Evolutionary conservation across 2,888 invertebrate genomes (phyloP), one percentile per base, ranked within the genome.

Genomic region (Synanthedon tipuliformis): DNA sequence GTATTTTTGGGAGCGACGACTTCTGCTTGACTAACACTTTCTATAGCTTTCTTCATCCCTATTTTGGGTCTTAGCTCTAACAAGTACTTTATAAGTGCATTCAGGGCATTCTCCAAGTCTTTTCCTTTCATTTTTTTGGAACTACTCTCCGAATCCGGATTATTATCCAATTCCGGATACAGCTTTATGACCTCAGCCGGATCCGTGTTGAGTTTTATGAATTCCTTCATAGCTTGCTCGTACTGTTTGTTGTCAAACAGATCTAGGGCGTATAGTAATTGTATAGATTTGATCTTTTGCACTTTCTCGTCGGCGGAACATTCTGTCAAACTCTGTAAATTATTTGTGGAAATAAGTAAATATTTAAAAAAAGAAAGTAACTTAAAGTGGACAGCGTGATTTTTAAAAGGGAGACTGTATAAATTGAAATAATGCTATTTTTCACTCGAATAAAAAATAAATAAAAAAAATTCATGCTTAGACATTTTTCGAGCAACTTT

Each of bases 131-230:
- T 80, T 50, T 92, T 78, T 40, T 70, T 65, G 1, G 63, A 60
- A 3, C 61, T 65, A 3, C 61, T 65, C 1, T 71, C 73, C 0
- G 58, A 27, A 3, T 66, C 67, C 0, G 71, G 61, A 52, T 71
- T 81, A 2, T 92, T 92, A 51, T 95, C 90, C 51, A 99, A 84
- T 71, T 96, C 95, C 0, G 99, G 98, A 81, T 96, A 98, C 40
- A 99, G 85, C 57, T 96, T 92, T 58, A 99, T 98, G 10, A 99
- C 98, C 73, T 97, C 95, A 50, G 95, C 94, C 0, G 98, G 97
- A 84, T 99, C 98, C 4, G 96, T 97, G 63, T 94, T 93, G 1
- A 98, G 88, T 72, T 95, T 93, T 4, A 93, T 88, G 77, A 99
- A 99, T 69, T 97, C 93, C 53, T 92, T 91, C 95, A 99, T 96